Conservation (phyloP, 2,113 vertebrate species). For the Pteronura brasiliensis region DNA sequence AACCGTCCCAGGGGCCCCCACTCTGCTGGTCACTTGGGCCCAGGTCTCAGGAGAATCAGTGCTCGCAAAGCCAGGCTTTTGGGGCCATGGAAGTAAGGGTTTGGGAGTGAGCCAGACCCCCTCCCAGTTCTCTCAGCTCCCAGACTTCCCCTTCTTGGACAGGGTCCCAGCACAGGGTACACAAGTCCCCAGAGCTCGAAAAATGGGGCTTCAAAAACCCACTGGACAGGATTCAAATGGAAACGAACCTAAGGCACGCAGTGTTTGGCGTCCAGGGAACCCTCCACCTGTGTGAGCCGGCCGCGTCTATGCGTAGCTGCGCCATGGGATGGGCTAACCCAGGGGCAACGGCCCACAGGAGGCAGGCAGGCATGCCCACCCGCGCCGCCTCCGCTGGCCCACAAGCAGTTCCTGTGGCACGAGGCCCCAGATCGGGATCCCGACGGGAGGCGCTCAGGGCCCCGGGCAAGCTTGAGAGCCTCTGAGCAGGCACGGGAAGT, state of each 20-base stretch:
- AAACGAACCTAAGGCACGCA: not conserved
- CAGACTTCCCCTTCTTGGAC: not conserved
- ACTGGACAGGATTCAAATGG: not conserved
- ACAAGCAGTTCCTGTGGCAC: not conserved
- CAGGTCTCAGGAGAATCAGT: too few species aligned
- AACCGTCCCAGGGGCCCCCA: not conserved
- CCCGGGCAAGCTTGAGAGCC: too few species aligned
- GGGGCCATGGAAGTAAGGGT: not conserved
- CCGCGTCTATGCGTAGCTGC: accelerated
- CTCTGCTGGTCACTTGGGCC: not conserved
- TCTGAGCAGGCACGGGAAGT: not conserved
- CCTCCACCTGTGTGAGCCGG: accelerated
- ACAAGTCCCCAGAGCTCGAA: not conserved
- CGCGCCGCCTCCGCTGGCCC: accelerated
- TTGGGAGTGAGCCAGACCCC: not conserved
- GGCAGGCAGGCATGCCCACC: not conserved
- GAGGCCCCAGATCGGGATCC: not conserved
- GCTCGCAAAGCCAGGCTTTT: not conserved
- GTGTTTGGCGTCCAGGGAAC: not conserved
- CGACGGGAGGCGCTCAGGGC: not conserved
- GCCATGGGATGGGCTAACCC: not conserved
- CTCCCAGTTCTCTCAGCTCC: not conserved
- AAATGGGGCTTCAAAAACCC: not conserved
- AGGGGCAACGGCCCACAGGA: accelerated
- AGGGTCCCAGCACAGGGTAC: not conserved